Conservation (phyloP, 2,113 vertebrate species). For the Rousettus leschenaultii region DNA sequence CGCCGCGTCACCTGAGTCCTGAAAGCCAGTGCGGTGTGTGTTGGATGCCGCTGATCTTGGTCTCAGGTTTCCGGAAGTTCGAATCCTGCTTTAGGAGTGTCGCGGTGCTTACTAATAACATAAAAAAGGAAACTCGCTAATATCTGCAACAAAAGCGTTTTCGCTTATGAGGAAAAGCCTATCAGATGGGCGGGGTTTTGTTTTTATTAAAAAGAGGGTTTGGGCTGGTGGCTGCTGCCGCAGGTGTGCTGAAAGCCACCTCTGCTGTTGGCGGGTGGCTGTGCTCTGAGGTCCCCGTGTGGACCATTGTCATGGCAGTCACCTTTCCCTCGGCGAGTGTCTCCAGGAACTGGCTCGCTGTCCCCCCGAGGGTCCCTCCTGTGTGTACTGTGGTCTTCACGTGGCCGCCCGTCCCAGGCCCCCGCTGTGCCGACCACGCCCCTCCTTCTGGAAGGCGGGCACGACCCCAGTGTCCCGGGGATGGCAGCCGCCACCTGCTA, state of each 20-base stretch:
- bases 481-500: background rate
- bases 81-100: too few relatives aligned
- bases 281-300: background rate
- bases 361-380: background rate
- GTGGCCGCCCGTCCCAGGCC: background rate
- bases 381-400: background rate
- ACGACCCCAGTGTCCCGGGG: background rate
- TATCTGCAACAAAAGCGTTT: background rate
- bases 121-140: too few relatives aligned
- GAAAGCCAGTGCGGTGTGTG: accelerated
- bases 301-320: background rate
- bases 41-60: background rate
- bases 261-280: background rate
- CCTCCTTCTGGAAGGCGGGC: background rate
- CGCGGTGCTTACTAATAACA: background rate
- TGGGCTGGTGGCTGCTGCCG: background rate
- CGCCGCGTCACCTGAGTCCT: accelerated
- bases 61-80: background rate
- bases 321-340: background rate
- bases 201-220: background rate
- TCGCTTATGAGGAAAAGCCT: background rate
- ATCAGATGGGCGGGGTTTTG: background rate
- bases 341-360: too few relatives aligned
- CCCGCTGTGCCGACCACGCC: background rate
- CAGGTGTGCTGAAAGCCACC: background rate